Base-by-base conservation (phyloP, 64 coral and sea anemone species). In the Stichodactyla mertensii region DNA sequence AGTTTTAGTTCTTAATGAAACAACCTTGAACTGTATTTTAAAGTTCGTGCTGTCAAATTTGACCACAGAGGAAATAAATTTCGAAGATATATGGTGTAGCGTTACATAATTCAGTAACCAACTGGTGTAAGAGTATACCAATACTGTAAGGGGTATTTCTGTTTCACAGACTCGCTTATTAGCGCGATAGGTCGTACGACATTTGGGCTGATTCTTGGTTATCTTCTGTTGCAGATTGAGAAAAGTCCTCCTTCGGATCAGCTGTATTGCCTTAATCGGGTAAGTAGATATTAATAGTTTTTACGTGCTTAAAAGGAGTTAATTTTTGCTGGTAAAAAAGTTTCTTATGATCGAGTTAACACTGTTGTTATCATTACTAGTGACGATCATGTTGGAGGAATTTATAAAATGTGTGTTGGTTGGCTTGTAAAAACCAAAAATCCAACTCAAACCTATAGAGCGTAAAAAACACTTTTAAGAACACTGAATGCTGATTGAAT, bases 271-370 rank as follows among this genome's bases (percentile, higher is more conserved):
- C 62, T 66, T 66, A n/a, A 66, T 66, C 62, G 62, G 62, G 62
- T 66, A 66, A 66, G 62, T n/a, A 66, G 62, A 18, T 66, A n/a
- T 66, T 66, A 66, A 66, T 66, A n/a, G 22, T 66, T 66, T 66
- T 66, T 18, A 45, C 36, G 36, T 45, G 36, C 36, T 61, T 61
- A 18, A n/a, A n/a, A 7, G 19, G 22, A 66, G 62, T 66, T 66
- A 22, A 66, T 66, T 66, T n/a, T 66, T 66, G 22, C 19, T 66
- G 18, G 62, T 66, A 4, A 66, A 4, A 16, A n/a, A 66, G 22
- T 9, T n/a, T 66, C 5, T n/a, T 23, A 66, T 66, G 1, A 66
- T 61, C 58, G 36, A 45, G 12, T 66, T 9, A 5, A n/a, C 62
- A 66, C 22, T 4, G 60, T 62, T 9, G 9, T 66, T 15, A 66